Conservation (phyloP, 2,888 invertebrate genomes). For the Melinaea menophilus region DNA sequence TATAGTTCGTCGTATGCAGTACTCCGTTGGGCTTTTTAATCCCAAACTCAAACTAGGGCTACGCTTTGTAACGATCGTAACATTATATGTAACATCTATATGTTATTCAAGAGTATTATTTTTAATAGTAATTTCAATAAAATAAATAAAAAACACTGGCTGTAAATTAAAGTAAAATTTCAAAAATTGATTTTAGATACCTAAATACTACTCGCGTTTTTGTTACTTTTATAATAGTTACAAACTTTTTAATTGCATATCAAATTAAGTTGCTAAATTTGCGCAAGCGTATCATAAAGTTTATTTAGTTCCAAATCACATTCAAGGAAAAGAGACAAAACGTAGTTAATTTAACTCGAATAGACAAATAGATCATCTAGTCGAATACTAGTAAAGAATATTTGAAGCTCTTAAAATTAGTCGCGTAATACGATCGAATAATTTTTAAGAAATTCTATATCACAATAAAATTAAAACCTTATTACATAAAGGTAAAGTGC, state of each 20-base stretch:
- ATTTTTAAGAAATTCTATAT: constrained; percentile 38
- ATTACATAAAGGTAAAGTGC: neutral
- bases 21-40: neutral
- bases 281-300: constrained; percentile 24
- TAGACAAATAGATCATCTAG: constrained; percentile 41
- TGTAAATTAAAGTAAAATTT: no score
- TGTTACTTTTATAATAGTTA: constrained; percentile 1
- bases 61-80: no score
- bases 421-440: constrained; percentile 62
- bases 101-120: no score
- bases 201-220: neutral
- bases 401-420: constrained; percentile 49
- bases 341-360: constrained; percentile 43
- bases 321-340: constrained; percentile 49
- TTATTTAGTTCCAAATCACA: constrained; percentile 43
- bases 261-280: constrained; percentile 6
- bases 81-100: no score
- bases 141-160: no score
- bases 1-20: no score
- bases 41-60: neutral
- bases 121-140: no score
- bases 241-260: constrained; percentile 4
- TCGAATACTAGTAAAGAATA: constrained; percentile 34
- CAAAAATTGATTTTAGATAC: neutral
- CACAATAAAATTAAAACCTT: constrained; percentile 36